Conservation (phyloP, 1,140 invertebrate species). For the Drosophila miranda region DNA sequence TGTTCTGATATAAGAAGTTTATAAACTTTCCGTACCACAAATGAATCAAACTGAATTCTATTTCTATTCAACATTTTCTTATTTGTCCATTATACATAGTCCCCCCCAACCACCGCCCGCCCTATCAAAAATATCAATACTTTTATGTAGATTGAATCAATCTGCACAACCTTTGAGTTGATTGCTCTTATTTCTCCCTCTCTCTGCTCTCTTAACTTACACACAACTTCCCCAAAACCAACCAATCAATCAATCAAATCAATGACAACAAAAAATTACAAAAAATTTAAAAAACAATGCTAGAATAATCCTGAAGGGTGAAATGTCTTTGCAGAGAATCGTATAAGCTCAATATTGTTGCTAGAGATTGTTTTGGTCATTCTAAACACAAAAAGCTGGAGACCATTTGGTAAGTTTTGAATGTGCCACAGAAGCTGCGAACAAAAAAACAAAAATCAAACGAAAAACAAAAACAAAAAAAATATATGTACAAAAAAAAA, state of each 20-base stretch:
- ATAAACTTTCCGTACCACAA: too few relatives aligned
- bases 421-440: constrained; percentile 73
- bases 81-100: too few relatives aligned
- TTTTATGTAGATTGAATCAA: neutral
- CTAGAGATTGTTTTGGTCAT: constrained; percentile 82
- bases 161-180: constrained; percentile 32
- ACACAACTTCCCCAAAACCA: constrained; percentile 37
- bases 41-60: too few relatives aligned
- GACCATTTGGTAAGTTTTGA: constrained; percentile 82
- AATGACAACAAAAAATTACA: constrained; percentile 38
- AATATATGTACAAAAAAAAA: constrained; percentile 15
- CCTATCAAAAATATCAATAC: too few relatives aligned
- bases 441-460: constrained; percentile 57
- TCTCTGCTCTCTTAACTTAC: constrained; percentile 47
- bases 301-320: constrained; percentile 82
- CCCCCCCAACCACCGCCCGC: too few relatives aligned
- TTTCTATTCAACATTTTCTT: too few relatives aligned
- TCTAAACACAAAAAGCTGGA: constrained; percentile 82
- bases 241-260: neutral
- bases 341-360: constrained; percentile 82
- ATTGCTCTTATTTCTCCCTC: constrained; percentile 52
- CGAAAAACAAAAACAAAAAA: constrained; percentile 57
- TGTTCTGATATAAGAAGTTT: too few relatives aligned
- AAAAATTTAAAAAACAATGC: constrained; percentile 58
- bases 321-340: constrained; percentile 82